Percentiles rank a stretch among this genome's conserved stretches.
Evolutionary conservation across 2,113 vertebrate species (phyloP).

Genomic region (Oophaga pumilio): DNA sequence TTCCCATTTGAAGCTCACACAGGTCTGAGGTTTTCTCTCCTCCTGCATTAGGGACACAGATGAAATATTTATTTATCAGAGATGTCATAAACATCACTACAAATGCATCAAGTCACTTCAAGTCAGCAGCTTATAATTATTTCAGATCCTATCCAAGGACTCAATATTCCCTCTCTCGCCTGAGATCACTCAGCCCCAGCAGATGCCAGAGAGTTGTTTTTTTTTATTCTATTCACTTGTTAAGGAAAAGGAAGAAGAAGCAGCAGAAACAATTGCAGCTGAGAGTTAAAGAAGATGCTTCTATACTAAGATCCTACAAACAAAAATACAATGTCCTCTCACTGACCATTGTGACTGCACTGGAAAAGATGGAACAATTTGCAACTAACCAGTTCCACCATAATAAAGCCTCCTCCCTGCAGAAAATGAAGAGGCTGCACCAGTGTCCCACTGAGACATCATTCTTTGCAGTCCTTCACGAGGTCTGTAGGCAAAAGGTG

Average conservation of each 20-base stretch:
- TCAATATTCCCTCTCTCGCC: conserved; percentile 36
- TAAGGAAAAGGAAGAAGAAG: background rate
- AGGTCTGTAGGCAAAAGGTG: conserved; percentile 14
- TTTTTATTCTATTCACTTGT: background rate
- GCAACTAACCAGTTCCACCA: background rate
- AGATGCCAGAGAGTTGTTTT: background rate
- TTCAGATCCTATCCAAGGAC: conserved; percentile 64
- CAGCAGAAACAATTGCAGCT: background rate
- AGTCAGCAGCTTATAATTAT: conserved; percentile 70
- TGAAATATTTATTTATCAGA: conserved; percentile 86
- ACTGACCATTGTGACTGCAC: conserved; percentile 13
- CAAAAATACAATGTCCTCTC: background rate
- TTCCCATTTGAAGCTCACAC: background rate
- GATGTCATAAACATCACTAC: conserved; percentile 84
- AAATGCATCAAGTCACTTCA: conserved; percentile 71
- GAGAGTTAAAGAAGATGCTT: background rate
- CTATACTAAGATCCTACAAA: background rate
- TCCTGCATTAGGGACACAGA: conserved; percentile 67
- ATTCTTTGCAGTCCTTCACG: conserved; percentile 17
- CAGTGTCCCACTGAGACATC: background rate
- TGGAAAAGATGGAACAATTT: background rate
- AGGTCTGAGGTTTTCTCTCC: conserved; percentile 58
- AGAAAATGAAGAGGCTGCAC: background rate
- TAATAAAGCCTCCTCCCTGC: background rate
- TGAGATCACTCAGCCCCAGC: conserved; percentile 49